phyloP scores from a whole-genome alignment of 2,888 invertebrate species.

The Heliconius hortense region DNA sequence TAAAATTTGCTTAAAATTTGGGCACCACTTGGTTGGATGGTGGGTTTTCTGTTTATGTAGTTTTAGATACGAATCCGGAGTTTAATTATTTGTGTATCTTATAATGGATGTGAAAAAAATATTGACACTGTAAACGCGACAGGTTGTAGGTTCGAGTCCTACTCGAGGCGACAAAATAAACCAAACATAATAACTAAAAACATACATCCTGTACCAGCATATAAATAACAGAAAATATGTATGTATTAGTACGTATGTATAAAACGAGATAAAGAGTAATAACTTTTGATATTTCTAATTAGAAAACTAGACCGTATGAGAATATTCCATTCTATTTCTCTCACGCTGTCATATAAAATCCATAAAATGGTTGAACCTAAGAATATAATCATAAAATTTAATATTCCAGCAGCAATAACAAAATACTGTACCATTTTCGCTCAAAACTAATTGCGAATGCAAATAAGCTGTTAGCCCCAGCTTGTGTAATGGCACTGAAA shows the following conservation, averaged over 20 bases:
- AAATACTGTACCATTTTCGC: constrained; percentile 34
- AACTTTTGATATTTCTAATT: constrained; percentile 15
- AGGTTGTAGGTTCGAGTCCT: too few relatives aligned
- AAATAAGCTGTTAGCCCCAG: constrained; percentile 44
- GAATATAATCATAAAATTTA: constrained; percentile 34
- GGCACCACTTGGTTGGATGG: background rate
- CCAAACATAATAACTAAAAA: too few relatives aligned
- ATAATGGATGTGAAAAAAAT: too few relatives aligned
- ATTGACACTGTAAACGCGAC: too few relatives aligned
- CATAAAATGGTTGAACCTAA: constrained; percentile 12
- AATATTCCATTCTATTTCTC: background rate
- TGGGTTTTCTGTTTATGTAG: background rate
- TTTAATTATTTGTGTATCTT: background rate
- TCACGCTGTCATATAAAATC: constrained; percentile 3
- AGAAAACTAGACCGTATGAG: constrained; percentile 10
- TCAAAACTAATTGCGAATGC: constrained; percentile 43
- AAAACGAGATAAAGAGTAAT: constrained; percentile 8
- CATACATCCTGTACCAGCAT: background rate
- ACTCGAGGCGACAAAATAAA: background rate
- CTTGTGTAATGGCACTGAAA: constrained; percentile 41
- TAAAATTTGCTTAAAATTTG: background rate
- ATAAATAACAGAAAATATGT: background rate
- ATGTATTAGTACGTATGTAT: background rate
- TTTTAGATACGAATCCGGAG: background rate
- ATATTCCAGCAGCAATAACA: constrained; percentile 29